Evolutionary conservation across 1,140 invertebrate species (phyloP), one percentile per base, ranked within the genome.

Genomic region (Camponotus vicinus): DNA sequence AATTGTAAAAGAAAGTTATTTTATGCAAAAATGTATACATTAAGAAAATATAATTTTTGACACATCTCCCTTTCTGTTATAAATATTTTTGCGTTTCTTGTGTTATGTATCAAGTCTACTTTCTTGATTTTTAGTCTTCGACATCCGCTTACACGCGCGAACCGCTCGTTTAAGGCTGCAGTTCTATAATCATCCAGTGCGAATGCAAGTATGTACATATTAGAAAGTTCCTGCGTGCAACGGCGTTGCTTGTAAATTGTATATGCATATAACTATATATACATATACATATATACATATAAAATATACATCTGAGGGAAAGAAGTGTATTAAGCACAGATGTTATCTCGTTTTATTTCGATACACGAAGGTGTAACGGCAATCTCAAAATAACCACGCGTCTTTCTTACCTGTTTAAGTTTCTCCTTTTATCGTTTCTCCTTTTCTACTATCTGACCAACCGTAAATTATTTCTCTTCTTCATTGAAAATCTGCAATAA

Each of bases 211-310:
- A n/a, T n/a, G n/a, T n/a, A 67, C 6, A 69, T 5, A 34, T 80
- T 80, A 80, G 77, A 80, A 80, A 80, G 77, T 80, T 79, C 13
- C 77, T 32, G 34, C 77, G 64, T 55, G 77, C 77, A 57, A 15
- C 45, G 34, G 15, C 18, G 45, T 13, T 37, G 34, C 77, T 78
- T 78, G 32, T 67, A 69, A 70, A 80, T 80, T 69, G 15, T 69
- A 79, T 18, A 49, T 49, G 13, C 34, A 1, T 76, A 18, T 27
- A 64, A 63, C n/a, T 27, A 49, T n/a, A 15, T 34, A 21, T 11
- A 40, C 1, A n/a, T 27, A n/a, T 34, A 66, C n/a, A 49, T n/a
- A 15, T 34, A 21, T 11, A 40, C 1, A n/a, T 27, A n/a, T 34
- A 66, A 15, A 52, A 79, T 27, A 34, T 9, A 52, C 40, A 37